Base-by-base conservation (phyloP, 2,797 vertebrate genomes). In the Microhierax caerulescens region DNA sequence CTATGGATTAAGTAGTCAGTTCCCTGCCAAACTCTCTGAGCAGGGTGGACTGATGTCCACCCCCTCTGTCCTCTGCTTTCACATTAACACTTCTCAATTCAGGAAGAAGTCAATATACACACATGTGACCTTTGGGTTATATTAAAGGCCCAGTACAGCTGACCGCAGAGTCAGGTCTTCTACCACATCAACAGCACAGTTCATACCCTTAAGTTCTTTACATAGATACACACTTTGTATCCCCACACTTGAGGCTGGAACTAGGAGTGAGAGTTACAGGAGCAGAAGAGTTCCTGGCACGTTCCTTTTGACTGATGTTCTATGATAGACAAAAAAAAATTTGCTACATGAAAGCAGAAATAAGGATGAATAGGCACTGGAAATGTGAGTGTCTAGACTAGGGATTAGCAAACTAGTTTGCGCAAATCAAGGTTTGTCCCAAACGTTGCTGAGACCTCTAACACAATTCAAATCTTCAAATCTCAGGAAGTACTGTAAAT, bases 381-480 rank as follows among this genome's bases (percentile, higher is more conserved):
- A 91, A 92, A 80, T 65, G 19, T 56, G 45, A 90, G 30, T 43
- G 76, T 94, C 94, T 90, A 95, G 85, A 92, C 76, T 22, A 54
- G 39, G 70, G 88, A 96, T 96, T 96, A 88, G 76, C 50, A 67
- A 92, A 93, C 67, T 5, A 53, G 90, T 91, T 89, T 79, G 45
- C 34, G 72, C 54, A 77, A 88, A 84, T 60, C 65, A 56, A 76
- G 13, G 53, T 85, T 80, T 94, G 57, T 88, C 79, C 74, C 65
- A 91, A 79, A 63, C 43, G 8, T 9, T 59, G 20, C 51, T 69
- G 74, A 54, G 70, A 87, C 27, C 34, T 93, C 70, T 23, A 90
- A 81, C 30, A 67, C 47, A 92, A 80, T 28, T 64, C 34, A 57
- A 37, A 48, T 39, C 82, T 47, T 25, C 72, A 68, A 47, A 74